Evolutionary conservation across 2,797 vertebrate species (phyloP).

Genomic region (Platalea minor): DNA sequence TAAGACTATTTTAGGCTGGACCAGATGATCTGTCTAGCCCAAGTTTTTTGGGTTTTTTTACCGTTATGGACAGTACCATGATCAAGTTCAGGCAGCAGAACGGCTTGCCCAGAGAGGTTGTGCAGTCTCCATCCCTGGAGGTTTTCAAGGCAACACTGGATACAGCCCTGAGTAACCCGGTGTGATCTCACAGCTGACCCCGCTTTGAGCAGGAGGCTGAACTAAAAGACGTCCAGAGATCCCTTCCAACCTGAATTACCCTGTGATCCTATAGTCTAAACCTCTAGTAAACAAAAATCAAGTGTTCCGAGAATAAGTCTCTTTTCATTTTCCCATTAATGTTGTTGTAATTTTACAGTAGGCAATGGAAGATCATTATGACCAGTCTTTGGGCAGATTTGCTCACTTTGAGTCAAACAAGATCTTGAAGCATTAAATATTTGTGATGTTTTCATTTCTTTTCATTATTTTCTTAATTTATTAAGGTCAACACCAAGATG

Average conservation of each 20-base stretch:
- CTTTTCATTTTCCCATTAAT: background rate
- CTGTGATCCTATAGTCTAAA: background rate
- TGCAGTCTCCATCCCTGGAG: too few species aligned
- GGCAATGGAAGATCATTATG: background rate
- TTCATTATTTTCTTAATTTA: constrained; percentile 17
- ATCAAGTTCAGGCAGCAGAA: background rate
- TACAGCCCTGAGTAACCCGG: background rate
- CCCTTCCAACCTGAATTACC: background rate
- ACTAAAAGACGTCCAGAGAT: background rate
- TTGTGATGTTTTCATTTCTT: background rate
- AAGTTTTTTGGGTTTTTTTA: background rate
- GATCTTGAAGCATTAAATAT: background rate
- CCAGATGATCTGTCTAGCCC: background rate
- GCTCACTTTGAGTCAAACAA: background rate
- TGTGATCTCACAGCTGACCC: background rate
- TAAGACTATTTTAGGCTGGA: background rate
- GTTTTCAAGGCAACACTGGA: background rate
- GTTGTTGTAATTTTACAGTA: background rate
- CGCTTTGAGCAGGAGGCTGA: background rate
- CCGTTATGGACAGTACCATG: background rate
- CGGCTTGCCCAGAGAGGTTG: background rate
- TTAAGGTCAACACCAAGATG: constrained; percentile 6
- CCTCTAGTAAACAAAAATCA: background rate
- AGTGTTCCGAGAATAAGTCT: background rate
- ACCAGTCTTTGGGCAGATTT: background rate